phyloP scores from a whole-genome alignment of 2,888 invertebrate species.

The Bibio marci region DNA sequence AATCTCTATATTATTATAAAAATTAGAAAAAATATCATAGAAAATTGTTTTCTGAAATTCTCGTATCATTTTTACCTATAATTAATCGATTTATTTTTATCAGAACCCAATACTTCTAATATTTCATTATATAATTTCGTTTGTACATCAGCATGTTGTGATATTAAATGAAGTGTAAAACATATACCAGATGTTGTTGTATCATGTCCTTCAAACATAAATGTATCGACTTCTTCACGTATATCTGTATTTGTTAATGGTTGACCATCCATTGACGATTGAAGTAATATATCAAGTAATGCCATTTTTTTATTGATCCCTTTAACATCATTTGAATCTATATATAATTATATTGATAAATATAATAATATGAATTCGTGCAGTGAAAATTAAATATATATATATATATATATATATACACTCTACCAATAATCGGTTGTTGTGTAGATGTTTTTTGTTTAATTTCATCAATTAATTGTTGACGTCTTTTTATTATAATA shows the following conservation, averaged over 20 bases:
- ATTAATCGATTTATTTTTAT: constrained; percentile 19
- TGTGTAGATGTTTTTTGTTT: too few relatives aligned
- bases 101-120: constrained; percentile 22
- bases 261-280: constrained; percentile 38
- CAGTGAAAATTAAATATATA: too few relatives aligned
- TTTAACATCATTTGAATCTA: constrained; percentile 5
- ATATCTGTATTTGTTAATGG: constrained; percentile 40
- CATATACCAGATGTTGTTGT: constrained; percentile 34
- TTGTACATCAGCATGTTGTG: constrained; percentile 30
- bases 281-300: constrained; percentile 47
- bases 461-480: constrained; percentile 8
- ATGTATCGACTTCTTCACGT: constrained; percentile 53
- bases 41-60: too few relatives aligned
- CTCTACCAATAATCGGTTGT: too few relatives aligned
- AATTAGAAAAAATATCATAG: too few relatives aligned
- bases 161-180: constrained; percentile 33
- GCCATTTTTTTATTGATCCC: constrained; percentile 44
- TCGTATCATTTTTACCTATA: constrained; percentile 9
- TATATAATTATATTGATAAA: too few relatives aligned
- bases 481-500: constrained; percentile 25
- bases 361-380: too few relatives aligned
- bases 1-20: constrained; percentile 17
- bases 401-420: too few relatives aligned
- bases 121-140: constrained; percentile 31
- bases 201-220: constrained; percentile 47